Base-by-base conservation (phyloP, 1,140 invertebrate species). In the Agrypnia vestita region DNA sequence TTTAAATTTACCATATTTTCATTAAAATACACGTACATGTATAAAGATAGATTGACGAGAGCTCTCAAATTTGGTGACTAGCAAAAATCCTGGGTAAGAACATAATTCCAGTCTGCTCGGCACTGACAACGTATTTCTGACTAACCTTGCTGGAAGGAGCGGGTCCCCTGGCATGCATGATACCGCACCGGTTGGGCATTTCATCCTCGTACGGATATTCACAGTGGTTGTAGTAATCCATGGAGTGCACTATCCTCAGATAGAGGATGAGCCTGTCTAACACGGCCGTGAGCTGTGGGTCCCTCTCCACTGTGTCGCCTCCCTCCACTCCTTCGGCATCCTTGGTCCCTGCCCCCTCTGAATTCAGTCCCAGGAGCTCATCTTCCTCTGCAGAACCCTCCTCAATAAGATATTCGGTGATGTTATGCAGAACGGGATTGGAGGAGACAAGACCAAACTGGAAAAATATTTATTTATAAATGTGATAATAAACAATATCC, bases 201-300 rank as follows among this genome's bases (percentile, higher is more conserved):
- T 99, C 98, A 88, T 99, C 98, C 89, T 99, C 99, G 86, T 99
- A 98, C 0, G 98, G 97, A 91, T 99, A 99, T 85, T 99, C 98
- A 84, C 96, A 97, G 84, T 98, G 97, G 89, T 98, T 99, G 87
- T 99, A 99, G 86, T 98, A 99, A 88, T 99, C 99, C 59, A 99
- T 95, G 0, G 98, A 99, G 89, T 99, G 98, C 0, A 99, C 99
- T 59, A 99, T 93, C 47, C 99, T 93, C 80, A 99, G 88, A 86
- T 99, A 99, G 10, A 99, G 87, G 46, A 99, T 92, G 53, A 99
- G 91, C 47, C 94, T 88, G 85, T 93, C 92, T 43, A 91, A 82
- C 82, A 97, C 96, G 83, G 92, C 92, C 11, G 96, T 90, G 17
- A 97, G 85, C 44, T 91, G 88, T 75, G 94, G 93, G 89, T 98